phyloP scores from a whole-genome alignment of 1,140 invertebrate species.

The Papilio polytes region DNA sequence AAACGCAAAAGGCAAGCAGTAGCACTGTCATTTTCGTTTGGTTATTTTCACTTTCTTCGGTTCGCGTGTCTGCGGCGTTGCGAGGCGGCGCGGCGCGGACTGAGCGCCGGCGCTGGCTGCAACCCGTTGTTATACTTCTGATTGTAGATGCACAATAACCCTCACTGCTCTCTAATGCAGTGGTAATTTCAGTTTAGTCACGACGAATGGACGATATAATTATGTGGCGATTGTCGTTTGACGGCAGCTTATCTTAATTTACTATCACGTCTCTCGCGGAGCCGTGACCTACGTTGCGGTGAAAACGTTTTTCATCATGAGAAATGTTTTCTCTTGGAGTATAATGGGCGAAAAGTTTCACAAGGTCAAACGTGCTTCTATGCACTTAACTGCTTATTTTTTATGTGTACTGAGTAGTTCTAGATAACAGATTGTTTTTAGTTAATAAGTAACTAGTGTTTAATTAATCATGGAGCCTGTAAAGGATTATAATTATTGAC shows the following conservation, averaged over 20 bases:
- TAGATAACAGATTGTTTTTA: neutral
- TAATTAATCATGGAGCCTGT: neutral
- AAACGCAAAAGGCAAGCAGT: conserved; percentile 61
- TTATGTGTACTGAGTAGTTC: neutral
- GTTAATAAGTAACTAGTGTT: neutral
- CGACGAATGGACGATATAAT: conserved; percentile 80
- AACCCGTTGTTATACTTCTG: conserved; percentile 79
- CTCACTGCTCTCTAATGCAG: conserved; percentile 79
- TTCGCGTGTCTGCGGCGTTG: conserved; percentile 66
- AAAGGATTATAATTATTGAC: neutral
- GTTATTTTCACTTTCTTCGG: conserved; percentile 72
- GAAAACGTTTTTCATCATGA: conserved; percentile 75
- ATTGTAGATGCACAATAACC: conserved; percentile 77
- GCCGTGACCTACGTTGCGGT: conserved; percentile 73
- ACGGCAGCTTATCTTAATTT: conserved; percentile 74
- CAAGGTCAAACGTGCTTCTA: conserved; percentile 32
- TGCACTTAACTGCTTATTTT: conserved; percentile 21
- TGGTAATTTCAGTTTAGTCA: conserved; percentile 76
- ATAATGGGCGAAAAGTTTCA: conserved; percentile 55
- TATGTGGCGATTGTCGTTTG: conserved; percentile 74
- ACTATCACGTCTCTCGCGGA: conserved; percentile 70
- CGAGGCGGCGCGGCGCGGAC: conserved; percentile 63
- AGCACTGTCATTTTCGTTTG: conserved; percentile 74
- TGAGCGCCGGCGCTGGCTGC: conserved; percentile 64
- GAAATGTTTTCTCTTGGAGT: conserved; percentile 62